Conservation (phyloP, 2,888 invertebrate species). For the Cerceris ruficornis region DNA sequence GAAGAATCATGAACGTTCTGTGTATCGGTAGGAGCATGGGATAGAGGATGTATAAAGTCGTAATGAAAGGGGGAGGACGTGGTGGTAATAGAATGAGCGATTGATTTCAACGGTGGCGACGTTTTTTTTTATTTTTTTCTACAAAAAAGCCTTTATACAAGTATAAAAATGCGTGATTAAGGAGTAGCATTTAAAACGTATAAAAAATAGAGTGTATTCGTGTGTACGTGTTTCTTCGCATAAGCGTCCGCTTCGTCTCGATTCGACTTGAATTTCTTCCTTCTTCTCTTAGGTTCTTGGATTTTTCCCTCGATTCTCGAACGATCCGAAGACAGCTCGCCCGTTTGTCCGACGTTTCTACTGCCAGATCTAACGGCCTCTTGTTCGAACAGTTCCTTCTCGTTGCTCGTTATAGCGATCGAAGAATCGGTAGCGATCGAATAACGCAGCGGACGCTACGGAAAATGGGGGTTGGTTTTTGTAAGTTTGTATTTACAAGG, state of each 20-base stretch:
- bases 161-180: slow-evolving; percentile 80
- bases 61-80: background rate
- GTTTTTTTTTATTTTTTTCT: slow-evolving; percentile 79
- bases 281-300: background rate
- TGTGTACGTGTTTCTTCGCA: slow-evolving; percentile 62
- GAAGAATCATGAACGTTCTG: background rate
- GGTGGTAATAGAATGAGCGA: slow-evolving; percentile 14
- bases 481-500: slow-evolving; percentile 77
- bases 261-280: slow-evolving; percentile 1
- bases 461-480: slow-evolving; percentile 28
- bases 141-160: slow-evolving; percentile 82
- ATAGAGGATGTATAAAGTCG: background rate
- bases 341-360: background rate
- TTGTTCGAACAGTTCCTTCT: slow-evolving; percentile 29
- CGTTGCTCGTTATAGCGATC: background rate
- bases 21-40: background rate
- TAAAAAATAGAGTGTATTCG: slow-evolving; percentile 75
- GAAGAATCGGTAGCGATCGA: slow-evolving; percentile 12
- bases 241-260: slow-evolving; percentile 41
- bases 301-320: background rate
- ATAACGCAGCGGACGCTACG: slow-evolving; percentile 51
- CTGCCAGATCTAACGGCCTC: background rate
- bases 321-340: background rate
- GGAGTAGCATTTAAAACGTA: slow-evolving; percentile 71
- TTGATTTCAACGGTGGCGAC: slow-evolving; percentile 79